Base-by-base conservation (phyloP, 2,113 vertebrate genomes). In the Dipodomys ordii region DNA sequence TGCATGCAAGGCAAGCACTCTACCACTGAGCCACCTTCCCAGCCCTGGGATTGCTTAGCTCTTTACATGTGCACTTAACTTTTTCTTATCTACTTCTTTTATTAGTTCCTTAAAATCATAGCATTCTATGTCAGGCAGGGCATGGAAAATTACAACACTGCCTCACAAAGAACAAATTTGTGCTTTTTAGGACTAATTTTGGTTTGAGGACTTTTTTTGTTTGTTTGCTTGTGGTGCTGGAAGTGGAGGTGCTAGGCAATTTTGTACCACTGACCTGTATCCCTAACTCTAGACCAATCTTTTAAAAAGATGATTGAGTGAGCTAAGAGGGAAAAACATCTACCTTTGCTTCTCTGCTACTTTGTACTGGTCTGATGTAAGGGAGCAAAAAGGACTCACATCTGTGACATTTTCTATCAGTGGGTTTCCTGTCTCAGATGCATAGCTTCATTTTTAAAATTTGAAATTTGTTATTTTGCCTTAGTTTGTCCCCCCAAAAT, bases 401-500 rank as follows among this genome's bases (percentile, higher is more conserved):
- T 53, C 68, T 64, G 74, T 82, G 85, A 79, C 62, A 57, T 53
- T 95, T 89, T 82, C 62, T 64, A 87, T 83, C 57, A 79, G 64
- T n/a, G 35, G 53, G 73, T 83, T 94, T 91, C 89, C 81, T n/a
- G n/a, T 19, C 82, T 57, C 30, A 92, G 44, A 71, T 23, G 18
- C 18, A n/a, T 18, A 87, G 68, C 93, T 19, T 67, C 15, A 57
- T 57, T 76, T 94, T 92, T 35, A 0, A 64, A 57, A 57, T 57
- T 57, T 57, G 53, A 93, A 95, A 87, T 84, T 91, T 53, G 90
- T 90, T 27, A 90, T 90, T 89, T 32, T 79, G 49, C 57, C 77
- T 90, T 64, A 39, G 39, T 39, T 39, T 39, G 39, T 73, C 32
- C 39, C 87, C 79, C 25, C 74, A 87, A 80, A 86, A 68, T 4